Percentiles rank a stretch among this genome's conserved stretches.
These are phyloP conservation scores for Tringa solitaria DNA, from an alignment of 2,113 vertebrate genomes.

Conservation along the genomic window DNA sequence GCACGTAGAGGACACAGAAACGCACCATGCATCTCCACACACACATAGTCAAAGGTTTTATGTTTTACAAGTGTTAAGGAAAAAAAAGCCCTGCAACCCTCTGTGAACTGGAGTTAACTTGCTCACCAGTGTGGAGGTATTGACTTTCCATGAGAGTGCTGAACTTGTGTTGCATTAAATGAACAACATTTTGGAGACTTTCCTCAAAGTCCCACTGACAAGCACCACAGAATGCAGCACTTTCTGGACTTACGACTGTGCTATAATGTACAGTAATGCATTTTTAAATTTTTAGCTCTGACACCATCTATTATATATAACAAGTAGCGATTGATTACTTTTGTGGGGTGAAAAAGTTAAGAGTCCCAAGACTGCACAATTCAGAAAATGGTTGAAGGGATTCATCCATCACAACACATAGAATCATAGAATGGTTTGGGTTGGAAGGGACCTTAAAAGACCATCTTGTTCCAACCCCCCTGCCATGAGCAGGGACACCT, in stretches of 20 bases:
- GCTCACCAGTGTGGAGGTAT: not conserved
- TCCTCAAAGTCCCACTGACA: not conserved
- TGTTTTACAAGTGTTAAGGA: not conserved
- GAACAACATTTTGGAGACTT: not conserved
- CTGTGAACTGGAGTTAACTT: not conserved
- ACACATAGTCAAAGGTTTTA: not conserved
- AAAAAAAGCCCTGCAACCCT: not conserved
- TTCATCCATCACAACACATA: not conserved
- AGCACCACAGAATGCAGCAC: not conserved
- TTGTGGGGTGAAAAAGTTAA: not conserved
- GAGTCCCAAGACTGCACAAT: not conserved
- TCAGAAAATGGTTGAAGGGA: not conserved
- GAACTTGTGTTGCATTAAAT: not conserved
- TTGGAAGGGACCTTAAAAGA: too few relatives aligned
- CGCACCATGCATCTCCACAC: not conserved
- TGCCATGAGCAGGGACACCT: too few relatives aligned
- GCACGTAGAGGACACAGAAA: not conserved
- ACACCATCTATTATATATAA: not conserved
- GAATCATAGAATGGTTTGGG: too few relatives aligned
- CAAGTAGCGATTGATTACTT: not conserved
- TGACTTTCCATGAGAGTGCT: not conserved
- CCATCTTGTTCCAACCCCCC: too few relatives aligned
- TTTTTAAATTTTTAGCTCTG: not conserved
- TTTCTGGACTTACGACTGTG: not conserved
- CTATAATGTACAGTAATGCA: not conserved